Evolutionary conservation across 1,140 invertebrate genomes (phyloP).

Genomic region (Agrilus planipennis): DNA sequence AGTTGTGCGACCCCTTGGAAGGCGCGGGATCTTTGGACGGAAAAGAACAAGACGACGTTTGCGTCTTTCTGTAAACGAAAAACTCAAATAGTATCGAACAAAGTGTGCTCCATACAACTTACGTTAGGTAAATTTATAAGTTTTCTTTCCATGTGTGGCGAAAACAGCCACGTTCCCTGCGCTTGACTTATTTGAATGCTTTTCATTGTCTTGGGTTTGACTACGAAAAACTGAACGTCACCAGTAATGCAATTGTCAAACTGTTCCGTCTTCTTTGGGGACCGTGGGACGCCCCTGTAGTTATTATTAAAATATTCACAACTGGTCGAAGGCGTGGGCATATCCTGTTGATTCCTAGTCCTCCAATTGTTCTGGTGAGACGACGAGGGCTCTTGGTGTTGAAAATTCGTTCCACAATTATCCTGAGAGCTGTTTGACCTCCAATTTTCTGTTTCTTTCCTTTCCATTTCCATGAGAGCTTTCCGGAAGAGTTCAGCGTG

Average conservation of each 20-base stretch:
- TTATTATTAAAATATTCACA: too few species aligned
- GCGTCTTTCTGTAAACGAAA: constrained; percentile 15
- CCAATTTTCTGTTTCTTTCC: too few species aligned
- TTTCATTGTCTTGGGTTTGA: constrained; percentile 5
- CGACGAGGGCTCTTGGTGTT: too few species aligned
- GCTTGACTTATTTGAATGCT: constrained; percentile 27
- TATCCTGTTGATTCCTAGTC: too few species aligned
- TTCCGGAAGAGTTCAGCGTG: too few species aligned
- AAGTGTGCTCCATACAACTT: constrained; percentile 1
- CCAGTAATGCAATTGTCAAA: constrained; percentile 7
- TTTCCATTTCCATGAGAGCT: too few species aligned
- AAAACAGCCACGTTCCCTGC: constrained; percentile 35
- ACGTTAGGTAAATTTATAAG: constrained; percentile 35
- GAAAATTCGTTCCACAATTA: too few species aligned
- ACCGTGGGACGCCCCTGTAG: too few species aligned
- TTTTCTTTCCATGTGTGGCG: constrained; percentile 36
- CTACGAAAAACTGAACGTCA: constrained; percentile 10
- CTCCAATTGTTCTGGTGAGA: too few species aligned
- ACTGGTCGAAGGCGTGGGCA: too few species aligned
- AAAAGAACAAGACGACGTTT: constrained; percentile 18
- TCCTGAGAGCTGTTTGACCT: too few species aligned
- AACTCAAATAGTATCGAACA: not conserved
- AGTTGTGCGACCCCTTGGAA: constrained; percentile 22
- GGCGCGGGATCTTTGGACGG: constrained; percentile 11
- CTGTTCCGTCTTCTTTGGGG: not conserved